Conservation (phyloP, 2,797 vertebrate species). For the Lates japonicus region DNA sequence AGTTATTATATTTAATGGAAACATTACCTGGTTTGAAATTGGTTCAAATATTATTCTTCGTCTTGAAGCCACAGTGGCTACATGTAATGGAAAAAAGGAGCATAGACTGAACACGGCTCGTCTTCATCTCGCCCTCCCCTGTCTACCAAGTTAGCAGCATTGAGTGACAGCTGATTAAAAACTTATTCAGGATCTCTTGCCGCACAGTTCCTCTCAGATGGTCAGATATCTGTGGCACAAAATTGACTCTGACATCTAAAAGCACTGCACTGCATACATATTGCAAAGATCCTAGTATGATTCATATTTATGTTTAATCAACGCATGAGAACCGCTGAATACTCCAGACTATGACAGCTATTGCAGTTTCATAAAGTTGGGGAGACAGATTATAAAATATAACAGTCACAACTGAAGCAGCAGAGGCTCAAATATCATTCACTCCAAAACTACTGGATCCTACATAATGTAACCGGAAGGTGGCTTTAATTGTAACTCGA, state of each 20-base stretch:
- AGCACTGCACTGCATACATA: slow-evolving; percentile 33
- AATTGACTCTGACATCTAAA: slow-evolving; percentile 33
- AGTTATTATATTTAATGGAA: not conserved
- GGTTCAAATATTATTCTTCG: not conserved
- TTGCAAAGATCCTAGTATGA: not conserved
- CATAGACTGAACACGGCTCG: not conserved
- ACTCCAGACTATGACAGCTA: not conserved
- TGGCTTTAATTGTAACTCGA: not conserved
- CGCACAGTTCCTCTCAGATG: slow-evolving; percentile 35
- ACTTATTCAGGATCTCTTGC: slow-evolving; percentile 11
- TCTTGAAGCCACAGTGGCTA: not conserved
- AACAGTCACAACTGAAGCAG: slow-evolving; percentile 2
- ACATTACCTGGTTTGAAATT: slow-evolving; percentile 2
- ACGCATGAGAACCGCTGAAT: not conserved
- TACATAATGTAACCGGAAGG: not conserved
- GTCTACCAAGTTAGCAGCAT: slow-evolving; percentile 1
- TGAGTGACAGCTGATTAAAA: slow-evolving; percentile 51
- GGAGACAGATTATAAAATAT: not conserved
- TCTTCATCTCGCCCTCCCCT: not conserved
- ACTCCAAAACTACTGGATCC: not conserved
- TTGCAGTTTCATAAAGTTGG: slow-evolving; percentile 6
- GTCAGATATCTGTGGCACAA: slow-evolving; percentile 19
- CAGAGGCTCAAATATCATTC: not conserved
- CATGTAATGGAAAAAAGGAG: not conserved
- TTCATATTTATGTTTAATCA: slow-evolving; percentile 46